Evolutionary conservation across 2,888 invertebrate genomes (phyloP).

Genomic region (Heteromurus nitidus): DNA sequence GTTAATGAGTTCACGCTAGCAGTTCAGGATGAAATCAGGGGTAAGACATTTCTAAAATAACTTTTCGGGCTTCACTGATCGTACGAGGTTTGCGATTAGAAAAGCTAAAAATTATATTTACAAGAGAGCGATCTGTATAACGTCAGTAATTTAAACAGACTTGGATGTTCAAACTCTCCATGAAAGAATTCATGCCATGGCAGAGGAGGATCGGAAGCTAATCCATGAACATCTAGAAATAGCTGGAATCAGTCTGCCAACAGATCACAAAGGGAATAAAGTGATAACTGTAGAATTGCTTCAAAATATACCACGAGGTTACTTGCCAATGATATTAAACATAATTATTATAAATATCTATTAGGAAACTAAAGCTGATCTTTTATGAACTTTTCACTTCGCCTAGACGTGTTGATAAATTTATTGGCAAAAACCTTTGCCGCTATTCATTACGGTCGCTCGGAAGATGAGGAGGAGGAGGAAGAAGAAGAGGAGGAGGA

Average conservation of each 20-base stretch:
- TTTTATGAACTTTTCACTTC: too few species aligned
- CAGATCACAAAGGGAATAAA: conserved; percentile 9
- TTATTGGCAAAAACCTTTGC: conserved; percentile 18
- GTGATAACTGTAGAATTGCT: conserved; percentile 1
- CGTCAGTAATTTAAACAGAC: too few species aligned
- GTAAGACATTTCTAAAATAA: too few species aligned
- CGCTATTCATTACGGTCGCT: background rate
- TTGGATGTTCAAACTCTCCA: background rate
- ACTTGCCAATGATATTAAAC: too few species aligned
- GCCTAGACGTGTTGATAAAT: conserved; percentile 9
- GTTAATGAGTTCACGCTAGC: conserved; percentile 4
- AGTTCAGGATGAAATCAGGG: background rate
- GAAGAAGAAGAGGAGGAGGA: background rate
- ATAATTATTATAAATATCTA: background rate
- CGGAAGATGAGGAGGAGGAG: background rate
- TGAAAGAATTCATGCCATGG: conserved; percentile 8
- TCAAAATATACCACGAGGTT: too few species aligned
- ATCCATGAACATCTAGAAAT: background rate
- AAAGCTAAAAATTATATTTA: too few species aligned
- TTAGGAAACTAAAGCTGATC: too few species aligned
- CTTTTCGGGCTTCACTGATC: too few species aligned
- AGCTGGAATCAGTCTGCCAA: conserved; percentile 5
- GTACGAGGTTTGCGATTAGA: too few species aligned
- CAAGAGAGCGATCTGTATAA: too few species aligned
- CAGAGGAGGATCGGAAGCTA: background rate